Evolutionary conservation across 1,140 invertebrate genomes (phyloP), one percentile per base, ranked within the genome.

Genomic region (Pectinophora gossypiella): DNA sequence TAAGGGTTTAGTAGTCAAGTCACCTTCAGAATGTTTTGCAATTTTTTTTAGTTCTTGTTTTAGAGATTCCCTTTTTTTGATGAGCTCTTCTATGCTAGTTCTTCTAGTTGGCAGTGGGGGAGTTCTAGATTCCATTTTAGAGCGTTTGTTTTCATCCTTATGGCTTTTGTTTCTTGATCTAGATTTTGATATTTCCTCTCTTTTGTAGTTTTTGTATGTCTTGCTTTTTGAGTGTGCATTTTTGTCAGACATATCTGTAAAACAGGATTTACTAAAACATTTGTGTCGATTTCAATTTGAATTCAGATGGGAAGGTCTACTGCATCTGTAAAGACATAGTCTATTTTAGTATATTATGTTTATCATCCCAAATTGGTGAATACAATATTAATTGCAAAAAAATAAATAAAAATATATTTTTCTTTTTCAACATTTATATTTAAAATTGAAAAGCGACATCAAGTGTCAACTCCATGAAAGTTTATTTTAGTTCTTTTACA

Each of bases 11-110:
- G 21, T 57, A 52, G 42, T 44, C 35, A 40, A 45, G 45, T 62
- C 53, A 56, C 43, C 38, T 57, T 62, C 59, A 43, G 52, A 51
- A 51, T 58, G 19, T 48, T 65, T 68, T 51, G 59, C 48, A 10
- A 69, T 63, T 55, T 59, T 72, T 50, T 65, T 59, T 42, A 75
- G 43, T 51, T 75, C 68, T 48, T 75, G 40, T 63, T 70, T 68
- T 32, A 86, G 54, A 40, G 60, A 55, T 54, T 83, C 56, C 59
- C 79, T 72, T 59, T 78, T 61, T 66, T 73, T 76, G 45, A 86
- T 51, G 35, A 86, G 61, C 53, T 81, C 76, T 53, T 79, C 71
- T 23, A 83, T 69, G 42, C 59, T 76, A 19, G 50, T 48, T 21
- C 23, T 55, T 36, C 50, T 62, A 48, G 59, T 68, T 16, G 52